phyloP scores from a whole-genome alignment of 2,797 vertebrate genomes.

The Oryzias sinensis region DNA sequence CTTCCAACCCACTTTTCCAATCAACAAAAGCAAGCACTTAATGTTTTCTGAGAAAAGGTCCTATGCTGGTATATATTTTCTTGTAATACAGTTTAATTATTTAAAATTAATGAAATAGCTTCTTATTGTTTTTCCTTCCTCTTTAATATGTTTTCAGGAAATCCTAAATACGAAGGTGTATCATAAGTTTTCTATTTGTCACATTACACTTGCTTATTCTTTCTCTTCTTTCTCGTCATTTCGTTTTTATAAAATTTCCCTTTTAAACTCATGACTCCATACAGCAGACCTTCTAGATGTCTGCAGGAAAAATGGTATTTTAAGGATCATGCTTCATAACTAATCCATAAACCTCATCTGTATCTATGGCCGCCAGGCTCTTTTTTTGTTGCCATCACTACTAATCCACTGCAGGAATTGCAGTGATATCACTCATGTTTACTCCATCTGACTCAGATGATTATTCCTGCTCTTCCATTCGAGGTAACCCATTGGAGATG shows the following conservation, averaged over 20 bases:
- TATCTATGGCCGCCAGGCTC: not conserved
- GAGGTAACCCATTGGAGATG: slow-evolving; percentile 65
- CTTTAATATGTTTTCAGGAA: too few relatives aligned
- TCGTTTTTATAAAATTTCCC: not conserved
- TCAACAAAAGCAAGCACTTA: too few relatives aligned
- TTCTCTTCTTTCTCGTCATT: too few relatives aligned
- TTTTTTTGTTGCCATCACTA: slow-evolving; percentile 1
- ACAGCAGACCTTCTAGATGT: not conserved
- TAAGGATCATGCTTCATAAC: not conserved
- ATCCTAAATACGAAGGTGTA: too few relatives aligned
- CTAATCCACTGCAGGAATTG: slow-evolving; percentile 5
- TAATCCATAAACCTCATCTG: slow-evolving; percentile 1
- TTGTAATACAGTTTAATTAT: too few relatives aligned
- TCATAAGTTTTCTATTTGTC: not conserved
- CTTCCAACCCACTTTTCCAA: too few relatives aligned
- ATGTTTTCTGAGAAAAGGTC: too few relatives aligned
- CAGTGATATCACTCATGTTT: slow-evolving; percentile 46
- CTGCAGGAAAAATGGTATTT: not conserved
- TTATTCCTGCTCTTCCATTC: slow-evolving; percentile 45
- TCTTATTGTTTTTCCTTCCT: too few relatives aligned
- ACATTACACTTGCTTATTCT: not conserved
- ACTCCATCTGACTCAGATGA: slow-evolving; percentile 28
- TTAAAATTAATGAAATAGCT: too few relatives aligned
- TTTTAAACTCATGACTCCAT: not conserved
- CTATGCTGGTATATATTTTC: too few relatives aligned